Base-by-base conservation (phyloP, 2,797 vertebrate species). In the Hephaestus fuliginosus region DNA sequence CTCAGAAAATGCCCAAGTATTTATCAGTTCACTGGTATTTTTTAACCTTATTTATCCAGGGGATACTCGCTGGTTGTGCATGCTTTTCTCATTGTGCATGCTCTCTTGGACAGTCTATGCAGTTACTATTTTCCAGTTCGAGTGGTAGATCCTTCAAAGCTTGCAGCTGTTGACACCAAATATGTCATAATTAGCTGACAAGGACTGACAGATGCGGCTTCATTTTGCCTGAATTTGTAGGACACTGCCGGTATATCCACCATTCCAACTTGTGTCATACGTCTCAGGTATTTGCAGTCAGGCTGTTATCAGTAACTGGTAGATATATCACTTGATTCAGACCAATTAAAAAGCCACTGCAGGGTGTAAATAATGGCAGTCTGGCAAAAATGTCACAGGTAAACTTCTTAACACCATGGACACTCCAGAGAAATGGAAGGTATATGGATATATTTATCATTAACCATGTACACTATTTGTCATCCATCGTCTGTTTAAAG, bases 11-110 rank as follows among this genome's bases (percentile, higher is more conserved):
- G 79, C 36, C 78, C 68, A 76, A 58, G 63, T 89, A 86, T 90
- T 91, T 92, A 90, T 89, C 88, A 89, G 62, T 84, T 83, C 30
- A 81, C 64, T 73, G 70, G 49, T 67, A 72, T 82, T 84, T 80
- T 84, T 77, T 46, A 48, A 69, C 41, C 63, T 82, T 84, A 65
- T 81, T 88, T 81, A 75, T 80, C 72, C 55, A 57, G 57, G 60
- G 72, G 84, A 55, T 77, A 20, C 57, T 56, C 70, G 22, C 65
- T 83, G 67, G 81, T 81, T 70, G 36, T 58, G 61, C 17, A n/a
- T 69, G 62, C 17, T 49, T 28, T 72, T 79, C 44, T 68, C 18
- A 79, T 39, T 7, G 36, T 58, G 61, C 17, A n/a, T 69, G 62
- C 17, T 49, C 33, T 72, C 77, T 52, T 68, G n/a, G 78, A 48